Evolutionary conservation across 2,113 vertebrate species (phyloP).

Genomic region (Naja naja): DNA sequence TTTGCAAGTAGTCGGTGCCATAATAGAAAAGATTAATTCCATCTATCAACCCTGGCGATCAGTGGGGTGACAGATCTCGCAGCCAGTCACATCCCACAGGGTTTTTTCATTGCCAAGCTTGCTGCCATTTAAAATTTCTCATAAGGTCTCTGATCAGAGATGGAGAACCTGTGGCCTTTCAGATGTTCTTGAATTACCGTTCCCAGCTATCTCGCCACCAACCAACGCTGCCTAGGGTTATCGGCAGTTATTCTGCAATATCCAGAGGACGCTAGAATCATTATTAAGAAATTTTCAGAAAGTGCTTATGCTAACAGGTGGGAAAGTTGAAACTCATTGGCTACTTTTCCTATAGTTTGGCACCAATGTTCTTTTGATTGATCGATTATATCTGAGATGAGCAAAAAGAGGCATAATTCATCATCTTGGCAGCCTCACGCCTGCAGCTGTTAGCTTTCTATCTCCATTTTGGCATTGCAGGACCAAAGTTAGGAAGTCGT

Average conservation of each 20-base stretch:
- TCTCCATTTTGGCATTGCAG: slow-evolving; percentile 16
- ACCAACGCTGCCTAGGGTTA: background rate
- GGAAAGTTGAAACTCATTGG: background rate
- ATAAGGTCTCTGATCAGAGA: background rate
- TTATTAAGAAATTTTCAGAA: background rate
- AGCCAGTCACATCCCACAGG: background rate
- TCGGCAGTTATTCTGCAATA: background rate
- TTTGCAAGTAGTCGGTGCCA: background rate
- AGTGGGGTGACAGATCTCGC: background rate
- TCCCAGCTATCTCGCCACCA: background rate
- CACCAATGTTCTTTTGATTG: background rate
- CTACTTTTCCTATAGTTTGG: background rate
- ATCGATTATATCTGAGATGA: slow-evolving; percentile 36
- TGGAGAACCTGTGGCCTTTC: background rate
- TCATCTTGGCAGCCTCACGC: slow-evolving; percentile 34
- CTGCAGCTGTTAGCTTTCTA: slow-evolving; percentile 26
- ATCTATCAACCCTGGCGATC: background rate
- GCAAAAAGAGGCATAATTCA: slow-evolving; percentile 32
- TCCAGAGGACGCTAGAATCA: background rate
- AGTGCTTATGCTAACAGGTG: background rate
- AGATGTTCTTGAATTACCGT: background rate
- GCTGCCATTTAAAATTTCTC: background rate
- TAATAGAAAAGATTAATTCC: background rate
- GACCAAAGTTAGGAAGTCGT: slow-evolving; percentile 23
- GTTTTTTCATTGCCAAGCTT: background rate